Evolutionary conservation across 2,888 invertebrate species (phyloP).

Genomic region (Rhyacophila evoluta): DNA sequence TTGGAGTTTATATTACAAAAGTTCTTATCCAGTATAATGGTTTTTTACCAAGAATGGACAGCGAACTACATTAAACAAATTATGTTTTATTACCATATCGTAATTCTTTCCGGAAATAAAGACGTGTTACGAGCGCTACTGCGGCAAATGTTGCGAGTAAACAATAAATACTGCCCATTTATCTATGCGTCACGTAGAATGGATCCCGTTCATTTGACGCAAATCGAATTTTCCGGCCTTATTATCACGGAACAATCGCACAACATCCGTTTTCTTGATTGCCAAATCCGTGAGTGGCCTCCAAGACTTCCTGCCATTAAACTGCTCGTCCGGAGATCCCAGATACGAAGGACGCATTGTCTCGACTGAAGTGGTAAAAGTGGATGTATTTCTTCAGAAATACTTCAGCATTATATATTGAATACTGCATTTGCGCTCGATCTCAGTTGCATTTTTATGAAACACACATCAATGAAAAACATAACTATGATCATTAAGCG

Average conservation of each 20-base stretch:
- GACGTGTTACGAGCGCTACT: not conserved
- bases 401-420: no score
- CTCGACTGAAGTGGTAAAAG: slow-evolving; percentile 25
- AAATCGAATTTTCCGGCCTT: slow-evolving; percentile 53
- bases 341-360: slow-evolving; percentile 31
- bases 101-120: no score
- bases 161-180: slow-evolving; percentile 51
- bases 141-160: slow-evolving; percentile 25
- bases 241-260: slow-evolving; percentile 49
- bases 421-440: no score
- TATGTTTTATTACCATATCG: no score
- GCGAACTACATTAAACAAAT: no score
- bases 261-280: slow-evolving; percentile 50
- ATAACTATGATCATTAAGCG: no score
- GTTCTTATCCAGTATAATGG: no score
- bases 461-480: no score
- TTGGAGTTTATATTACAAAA: no score
- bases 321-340: slow-evolving; percentile 20
- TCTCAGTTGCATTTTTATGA: no score
- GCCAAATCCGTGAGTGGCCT: slow-evolving; percentile 48
- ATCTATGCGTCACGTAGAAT: slow-evolving; percentile 48
- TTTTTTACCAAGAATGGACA: no score
- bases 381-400: not conserved
- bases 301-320: slow-evolving; percentile 46
- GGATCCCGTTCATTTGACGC: slow-evolving; percentile 35